Percentiles rank a stretch among this genome's conserved stretches.
Evolutionary conservation across 2,888 invertebrate genomes (phyloP).

Genomic region (Stenoptilia bipunctidactyla): DNA sequence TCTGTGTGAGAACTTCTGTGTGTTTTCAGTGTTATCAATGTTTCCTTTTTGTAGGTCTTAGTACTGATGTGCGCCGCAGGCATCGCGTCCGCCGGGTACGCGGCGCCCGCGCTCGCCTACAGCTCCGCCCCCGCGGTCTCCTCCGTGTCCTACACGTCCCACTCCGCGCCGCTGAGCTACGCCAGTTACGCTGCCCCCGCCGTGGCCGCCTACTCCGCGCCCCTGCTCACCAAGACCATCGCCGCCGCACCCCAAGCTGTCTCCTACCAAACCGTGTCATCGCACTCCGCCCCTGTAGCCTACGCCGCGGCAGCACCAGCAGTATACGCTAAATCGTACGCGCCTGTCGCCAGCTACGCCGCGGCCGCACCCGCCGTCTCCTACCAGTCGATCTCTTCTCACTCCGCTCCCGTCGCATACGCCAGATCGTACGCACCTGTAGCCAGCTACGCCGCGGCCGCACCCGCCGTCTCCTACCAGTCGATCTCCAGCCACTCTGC

Average conservation of each 20-base stretch:
- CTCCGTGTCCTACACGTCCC: conserved; percentile 3
- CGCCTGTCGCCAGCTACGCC: conserved; percentile 24
- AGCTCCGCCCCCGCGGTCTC: conserved; percentile 18
- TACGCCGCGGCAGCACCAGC: conserved; percentile 23
- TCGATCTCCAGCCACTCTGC: conserved; percentile 25
- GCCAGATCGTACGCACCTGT: conserved; percentile 24
- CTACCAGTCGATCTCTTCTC: conserved; percentile 13
- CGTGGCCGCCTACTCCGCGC: conserved; percentile 1
- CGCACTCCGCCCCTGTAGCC: conserved; percentile 15
- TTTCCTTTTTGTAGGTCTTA: background rate
- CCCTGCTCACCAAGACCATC: too few species aligned
- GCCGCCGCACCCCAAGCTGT: conserved; percentile 14
- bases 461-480: conserved; percentile 30
- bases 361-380: conserved; percentile 21
- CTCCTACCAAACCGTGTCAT: conserved; percentile 17
- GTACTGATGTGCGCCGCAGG: background rate
- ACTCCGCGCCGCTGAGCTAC: conserved; percentile 12
- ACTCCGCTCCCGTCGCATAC: conserved; percentile 20
- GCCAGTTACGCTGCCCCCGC: background rate
- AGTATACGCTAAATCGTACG: conserved; percentile 9
- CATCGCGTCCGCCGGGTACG: conserved; percentile 1
- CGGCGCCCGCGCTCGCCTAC: conserved; percentile 12
- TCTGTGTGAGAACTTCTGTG: too few species aligned
- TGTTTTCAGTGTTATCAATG: too few species aligned
- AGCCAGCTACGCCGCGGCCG: conserved; percentile 22